phyloP scores from a whole-genome alignment of 2,797 vertebrate species.

The Lateolabrax maculatus region DNA sequence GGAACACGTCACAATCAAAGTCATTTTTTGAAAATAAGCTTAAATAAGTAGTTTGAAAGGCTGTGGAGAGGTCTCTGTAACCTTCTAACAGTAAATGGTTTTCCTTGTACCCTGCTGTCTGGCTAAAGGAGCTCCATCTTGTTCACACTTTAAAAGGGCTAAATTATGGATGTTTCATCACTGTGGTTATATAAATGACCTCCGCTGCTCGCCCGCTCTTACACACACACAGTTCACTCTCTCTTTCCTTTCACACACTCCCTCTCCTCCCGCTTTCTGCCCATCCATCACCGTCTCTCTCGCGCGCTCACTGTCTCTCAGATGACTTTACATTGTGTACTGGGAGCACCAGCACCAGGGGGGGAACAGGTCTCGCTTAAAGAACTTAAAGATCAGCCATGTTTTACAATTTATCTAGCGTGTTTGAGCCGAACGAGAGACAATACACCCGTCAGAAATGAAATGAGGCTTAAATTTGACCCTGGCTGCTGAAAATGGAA shows the following conservation, averaged over 20 bases:
- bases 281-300: constrained; percentile 16
- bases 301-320: neutral
- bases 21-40: constrained; percentile 44
- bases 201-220: constrained; percentile 24
- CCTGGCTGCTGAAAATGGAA: neutral
- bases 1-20: constrained; percentile 12
- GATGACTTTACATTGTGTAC: constrained; percentile 32
- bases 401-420: neutral
- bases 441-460: neutral
- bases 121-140: constrained; percentile 54
- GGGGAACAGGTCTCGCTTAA: neutral
- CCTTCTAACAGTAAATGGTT: constrained; percentile 41
- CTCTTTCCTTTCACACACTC: constrained; percentile 23
- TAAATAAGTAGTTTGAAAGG: constrained; percentile 44
- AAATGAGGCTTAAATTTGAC: neutral
- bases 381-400: neutral
- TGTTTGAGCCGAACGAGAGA: neutral
- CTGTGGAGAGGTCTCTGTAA: constrained; percentile 17
- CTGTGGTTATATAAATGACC: constrained; percentile 74
- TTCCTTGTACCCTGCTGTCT: constrained; percentile 50
- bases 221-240: constrained; percentile 5
- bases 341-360: constrained; percentile 8
- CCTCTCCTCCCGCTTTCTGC: constrained; percentile 8
- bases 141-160: constrained; percentile 69
- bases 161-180: constrained; percentile 74